Base-by-base conservation (phyloP, 2,888 invertebrate species). In the Microctonus hyperodae region DNA sequence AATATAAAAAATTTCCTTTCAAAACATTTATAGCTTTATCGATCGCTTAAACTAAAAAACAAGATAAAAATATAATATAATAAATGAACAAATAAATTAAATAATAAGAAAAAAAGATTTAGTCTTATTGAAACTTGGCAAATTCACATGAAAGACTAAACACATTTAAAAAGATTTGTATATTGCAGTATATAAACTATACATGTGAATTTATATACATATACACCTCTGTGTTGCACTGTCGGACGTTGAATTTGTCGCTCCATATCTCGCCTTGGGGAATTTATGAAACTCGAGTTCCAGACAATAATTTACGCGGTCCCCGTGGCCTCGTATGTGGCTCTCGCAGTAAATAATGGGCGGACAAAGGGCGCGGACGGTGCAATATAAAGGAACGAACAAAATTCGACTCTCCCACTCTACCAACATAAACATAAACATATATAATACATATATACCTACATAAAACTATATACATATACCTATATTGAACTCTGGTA, bases 281-380 rank as follows among this genome's bases (percentile, higher is more conserved):
- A 78, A 79, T 79, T 79, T 79, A 79, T 79, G 79, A 78, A 78
- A 78, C 75, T 74, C 75, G 72, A 71, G 72, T 71, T 44, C 56
- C 71, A 72, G 71, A 75, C 71, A 78, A 44, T 79, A 79, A 79
- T 78, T 79, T 76, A 79, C 79, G 70, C 74, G 73, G 55, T 56
- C 63, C 53, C 62, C 62, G 62, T 62, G 62, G 62, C 62, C 62
- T 53, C 62, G 23, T 20, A 44, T 44, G 53, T 62, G 53, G 62
- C 62, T 53, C 25, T 35, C 64, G 75, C 72, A 72, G 77, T 78
- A 76, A 76, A 79, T 78, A 79, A 79, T 70, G 73, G 57, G 63
- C 66, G 73, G 74, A 78, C 77, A 73, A 77, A 77, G 74, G 60
- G 64, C 62, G 63, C 62, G 63, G 62, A 65, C 53, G 53, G 31